Percentiles rank a stretch among this genome's conserved stretches.
phyloP scores from a whole-genome alignment of 2,888 invertebrate species.

The Andrena trimmerana region DNA sequence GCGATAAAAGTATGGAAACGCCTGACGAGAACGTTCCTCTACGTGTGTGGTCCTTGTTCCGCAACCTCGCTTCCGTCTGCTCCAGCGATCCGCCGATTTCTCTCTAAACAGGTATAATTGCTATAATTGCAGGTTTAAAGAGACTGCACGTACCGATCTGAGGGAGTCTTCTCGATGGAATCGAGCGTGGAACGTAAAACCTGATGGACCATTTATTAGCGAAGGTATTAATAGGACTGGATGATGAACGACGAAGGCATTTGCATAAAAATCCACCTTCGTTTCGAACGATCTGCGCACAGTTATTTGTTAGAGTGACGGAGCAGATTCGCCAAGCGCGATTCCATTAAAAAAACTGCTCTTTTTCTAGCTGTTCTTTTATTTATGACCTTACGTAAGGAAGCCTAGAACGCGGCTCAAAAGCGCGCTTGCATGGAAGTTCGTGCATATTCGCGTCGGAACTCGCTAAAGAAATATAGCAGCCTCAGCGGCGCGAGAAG shows the following conservation, averaged over 20 bases:
- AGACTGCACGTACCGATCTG: no score
- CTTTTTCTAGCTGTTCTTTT: not conserved
- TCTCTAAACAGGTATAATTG: not conserved
- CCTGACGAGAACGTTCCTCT: conserved; percentile 50
- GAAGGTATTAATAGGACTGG: not conserved
- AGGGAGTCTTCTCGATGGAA: no score
- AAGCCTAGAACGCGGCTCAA: not conserved
- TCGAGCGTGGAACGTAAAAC: no score
- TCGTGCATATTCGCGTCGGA: not conserved
- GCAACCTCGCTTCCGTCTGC: conserved; percentile 38
- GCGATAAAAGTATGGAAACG: conserved; percentile 76
- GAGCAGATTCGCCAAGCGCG: not conserved
- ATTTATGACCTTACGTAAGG: conserved; percentile 17
- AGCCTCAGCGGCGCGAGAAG: not conserved
- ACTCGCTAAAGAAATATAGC: not conserved
- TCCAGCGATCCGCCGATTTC: not conserved
- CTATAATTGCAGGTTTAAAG: no score
- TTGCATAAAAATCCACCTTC: conserved; percentile 11
- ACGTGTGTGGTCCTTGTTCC: conserved; percentile 52
- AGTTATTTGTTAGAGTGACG: not conserved
- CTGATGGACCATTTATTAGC: no score
- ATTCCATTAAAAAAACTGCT: not conserved
- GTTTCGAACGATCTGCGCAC: not conserved
- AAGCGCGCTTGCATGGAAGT: not conserved
- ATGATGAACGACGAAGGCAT: not conserved